Conservation (phyloP, 2,113 vertebrate species). For the Spermophilus dauricus region DNA sequence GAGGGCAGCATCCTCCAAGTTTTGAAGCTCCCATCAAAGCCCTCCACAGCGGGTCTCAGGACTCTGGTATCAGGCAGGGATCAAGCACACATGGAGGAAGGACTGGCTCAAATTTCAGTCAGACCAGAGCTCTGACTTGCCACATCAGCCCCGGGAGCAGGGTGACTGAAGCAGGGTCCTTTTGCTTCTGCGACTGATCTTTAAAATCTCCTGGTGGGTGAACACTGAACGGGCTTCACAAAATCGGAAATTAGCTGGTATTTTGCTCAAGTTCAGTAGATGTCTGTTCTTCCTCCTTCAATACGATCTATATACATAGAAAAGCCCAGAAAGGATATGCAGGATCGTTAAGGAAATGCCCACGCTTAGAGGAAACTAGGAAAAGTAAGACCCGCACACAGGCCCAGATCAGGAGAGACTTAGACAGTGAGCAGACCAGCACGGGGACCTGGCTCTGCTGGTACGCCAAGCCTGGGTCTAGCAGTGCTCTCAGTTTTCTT, state of each 20-base stretch:
- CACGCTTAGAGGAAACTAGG: neutral
- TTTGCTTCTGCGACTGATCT: neutral
- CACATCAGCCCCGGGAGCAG: neutral
- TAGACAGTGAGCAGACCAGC: neutral
- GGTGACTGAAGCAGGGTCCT: neutral
- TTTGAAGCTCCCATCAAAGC: neutral
- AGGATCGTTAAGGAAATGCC: neutral
- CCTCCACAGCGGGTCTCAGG: neutral
- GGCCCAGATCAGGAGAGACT: neutral
- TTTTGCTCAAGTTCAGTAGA: fast-evolving
- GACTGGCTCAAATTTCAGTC: neutral
- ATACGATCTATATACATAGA: neutral
- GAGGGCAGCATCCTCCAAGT: neutral
- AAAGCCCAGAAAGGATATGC: neutral
- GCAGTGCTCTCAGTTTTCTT: neutral
- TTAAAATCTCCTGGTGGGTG: neutral
- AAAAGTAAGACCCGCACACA: neutral
- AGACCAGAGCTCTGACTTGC: neutral
- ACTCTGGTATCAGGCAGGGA: too few relatives aligned
- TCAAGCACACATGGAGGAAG: too few relatives aligned
- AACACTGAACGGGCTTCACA: neutral
- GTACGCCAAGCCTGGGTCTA: neutral
- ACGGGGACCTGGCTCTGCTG: fast-evolving
- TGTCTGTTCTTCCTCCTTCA: neutral
- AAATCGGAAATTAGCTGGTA: neutral